Evolutionary conservation across 2,113 vertebrate species (phyloP).

Genomic region (Salvator merianae): DNA sequence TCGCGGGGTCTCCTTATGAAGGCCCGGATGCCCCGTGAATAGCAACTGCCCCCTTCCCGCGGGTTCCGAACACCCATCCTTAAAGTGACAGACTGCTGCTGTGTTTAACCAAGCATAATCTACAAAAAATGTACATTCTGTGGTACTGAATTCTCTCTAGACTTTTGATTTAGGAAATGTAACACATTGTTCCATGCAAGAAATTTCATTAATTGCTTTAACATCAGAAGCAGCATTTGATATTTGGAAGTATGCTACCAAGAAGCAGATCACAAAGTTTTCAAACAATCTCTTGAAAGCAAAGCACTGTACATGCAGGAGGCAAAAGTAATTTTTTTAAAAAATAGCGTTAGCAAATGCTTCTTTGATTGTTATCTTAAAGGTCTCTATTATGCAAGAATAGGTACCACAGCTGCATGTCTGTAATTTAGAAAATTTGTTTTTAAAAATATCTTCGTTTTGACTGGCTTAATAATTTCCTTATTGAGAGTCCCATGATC

Average conservation of each 20-base stretch:
- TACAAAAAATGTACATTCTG: not conserved
- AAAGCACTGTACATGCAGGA: not conserved
- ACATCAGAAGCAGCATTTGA: not conserved
- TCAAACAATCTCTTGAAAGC: conserved; percentile 13
- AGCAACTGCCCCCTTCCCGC: too few species aligned
- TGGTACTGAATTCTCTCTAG: not conserved
- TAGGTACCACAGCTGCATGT: conserved; percentile 4
- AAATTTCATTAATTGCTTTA: not conserved
- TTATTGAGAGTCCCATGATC: conserved; percentile 22
- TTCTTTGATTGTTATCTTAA: conserved; percentile 29
- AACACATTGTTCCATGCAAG: not conserved
- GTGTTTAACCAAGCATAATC: not conserved
- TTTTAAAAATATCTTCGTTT: conserved; percentile 27
- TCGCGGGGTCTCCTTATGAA: too few species aligned
- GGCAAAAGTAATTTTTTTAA: conserved; percentile 14
- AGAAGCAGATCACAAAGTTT: not conserved
- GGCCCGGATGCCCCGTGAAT: too few species aligned
- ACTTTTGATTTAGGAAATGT: not conserved
- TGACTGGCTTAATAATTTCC: conserved; percentile 26
- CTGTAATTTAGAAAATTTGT: conserved; percentile 15
- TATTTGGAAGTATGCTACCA: not conserved
- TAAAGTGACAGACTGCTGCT: too few species aligned
- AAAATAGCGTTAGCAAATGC: conserved; percentile 18
- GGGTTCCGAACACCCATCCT: too few species aligned
- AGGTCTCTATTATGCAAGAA: conserved; percentile 35